Evolutionary conservation across 2,797 vertebrate species (phyloP), one percentile per base, ranked within the genome.

Genomic region (Pelodytes ibericus): DNA sequence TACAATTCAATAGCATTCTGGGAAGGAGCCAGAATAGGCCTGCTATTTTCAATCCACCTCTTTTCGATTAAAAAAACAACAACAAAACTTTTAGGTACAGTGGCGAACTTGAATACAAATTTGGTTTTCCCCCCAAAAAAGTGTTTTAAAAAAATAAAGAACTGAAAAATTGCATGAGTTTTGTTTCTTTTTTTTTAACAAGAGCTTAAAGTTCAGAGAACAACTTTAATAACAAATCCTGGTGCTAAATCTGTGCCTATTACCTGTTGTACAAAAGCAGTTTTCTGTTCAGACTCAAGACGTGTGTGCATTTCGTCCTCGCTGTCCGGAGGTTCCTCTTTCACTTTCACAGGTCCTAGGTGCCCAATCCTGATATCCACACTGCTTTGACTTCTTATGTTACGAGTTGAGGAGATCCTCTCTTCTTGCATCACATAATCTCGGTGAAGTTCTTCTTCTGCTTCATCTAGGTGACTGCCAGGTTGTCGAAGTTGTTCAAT

Each of bases 401-500:
- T 93, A 66, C 90, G 80, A 85, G 91, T 81, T 88, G 93, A 79
- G 49, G 94, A 92, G 86, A 90, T 87, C 89, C 82, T 92, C 87
- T 96, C 95, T 86, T 97, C 95, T 92, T 94, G 93, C 94, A 97
- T 95, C 1, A 83, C 72, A 63, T 92, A 90, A 75, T 94, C 92
- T 71, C 88, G 84, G 0, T 91, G 89, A 65, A 91, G 93, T 84
- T 98, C 97, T 81, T 99, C 97, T 87, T 99, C 96, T 0, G 95
- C 94, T 84, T 99, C 98, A 81, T 96, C 95, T 84, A 98, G 92
- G 87, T 97, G 95, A 82, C 88, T 88, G 75, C 82, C 96, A 74
- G 96, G 95, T 91, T 97, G 95, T 88, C 96, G 96, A 82, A 99
- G 90, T 91, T 98, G 96, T 90, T 98, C 97, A 57, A 98, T 98